These are phyloP conservation scores for Atrina japonica DNA, from an alignment of 2,888 invertebrate species.

Conservation along the genomic window DNA sequence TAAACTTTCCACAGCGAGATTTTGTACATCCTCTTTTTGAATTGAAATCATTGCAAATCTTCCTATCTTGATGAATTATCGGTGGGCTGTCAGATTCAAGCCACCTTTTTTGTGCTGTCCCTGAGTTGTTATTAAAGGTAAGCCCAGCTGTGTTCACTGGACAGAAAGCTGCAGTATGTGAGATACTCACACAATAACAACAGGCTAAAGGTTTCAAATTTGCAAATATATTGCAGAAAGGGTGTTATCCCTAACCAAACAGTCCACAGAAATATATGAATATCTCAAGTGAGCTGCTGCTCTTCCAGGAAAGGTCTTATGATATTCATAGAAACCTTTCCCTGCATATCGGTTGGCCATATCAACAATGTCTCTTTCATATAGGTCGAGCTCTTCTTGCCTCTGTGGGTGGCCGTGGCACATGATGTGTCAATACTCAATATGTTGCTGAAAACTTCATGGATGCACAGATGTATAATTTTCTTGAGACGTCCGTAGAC, in stretches of 20 bases:
- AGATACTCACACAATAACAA: not conserved
- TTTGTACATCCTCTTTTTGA: constrained; percentile 3
- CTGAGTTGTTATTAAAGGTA: not conserved
- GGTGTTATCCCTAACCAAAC: constrained; percentile 21
- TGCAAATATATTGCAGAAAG: too few species aligned
- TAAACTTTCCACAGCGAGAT: constrained; percentile 6
- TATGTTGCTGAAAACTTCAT: too few species aligned
- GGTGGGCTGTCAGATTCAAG: not conserved
- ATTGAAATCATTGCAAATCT: constrained; percentile 25
- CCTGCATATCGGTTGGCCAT: constrained; percentile 5
- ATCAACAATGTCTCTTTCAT: constrained; percentile 22
- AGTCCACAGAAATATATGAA: not conserved
- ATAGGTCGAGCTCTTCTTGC: constrained; percentile 6
- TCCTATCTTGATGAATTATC: not conserved
- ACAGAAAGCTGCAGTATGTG: constrained; percentile 12
- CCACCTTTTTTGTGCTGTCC: too few species aligned
- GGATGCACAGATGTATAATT: too few species aligned
- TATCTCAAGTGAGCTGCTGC: constrained; percentile 8
- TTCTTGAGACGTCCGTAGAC: too few species aligned
- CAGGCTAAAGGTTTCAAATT: constrained; percentile 6
- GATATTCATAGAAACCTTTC: constrained; percentile 12
- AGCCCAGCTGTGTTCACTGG: not conserved
- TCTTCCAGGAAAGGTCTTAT: not conserved
- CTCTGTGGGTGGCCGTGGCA: constrained; percentile 11
- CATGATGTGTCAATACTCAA: too few species aligned